These are phyloP conservation scores for Lasioglossum morio DNA, from an alignment of 2,888 invertebrate genomes.

Conservation along the genomic window DNA sequence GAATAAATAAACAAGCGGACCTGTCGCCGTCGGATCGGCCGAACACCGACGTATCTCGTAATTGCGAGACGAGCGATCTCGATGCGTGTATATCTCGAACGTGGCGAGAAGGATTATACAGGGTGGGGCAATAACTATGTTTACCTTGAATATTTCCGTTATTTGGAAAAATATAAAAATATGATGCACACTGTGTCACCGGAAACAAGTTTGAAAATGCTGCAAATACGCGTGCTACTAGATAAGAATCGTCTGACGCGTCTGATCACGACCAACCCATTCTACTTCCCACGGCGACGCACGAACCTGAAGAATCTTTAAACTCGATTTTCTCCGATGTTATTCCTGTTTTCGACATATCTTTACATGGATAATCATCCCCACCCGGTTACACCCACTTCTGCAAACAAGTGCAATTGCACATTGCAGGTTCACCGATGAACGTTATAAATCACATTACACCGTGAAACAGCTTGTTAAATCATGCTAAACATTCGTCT, in stretches of 20 bases:
- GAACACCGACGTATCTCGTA: constrained; percentile 42
- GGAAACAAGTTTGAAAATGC: not conserved
- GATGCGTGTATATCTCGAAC: not conserved
- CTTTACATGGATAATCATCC: not conserved
- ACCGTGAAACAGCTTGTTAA: too few species aligned
- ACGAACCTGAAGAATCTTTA: too few species aligned
- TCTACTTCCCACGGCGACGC: not conserved
- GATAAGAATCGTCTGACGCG: not conserved
- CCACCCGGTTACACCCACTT: not conserved
- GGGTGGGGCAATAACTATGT: not conserved
- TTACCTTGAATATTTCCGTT: not conserved
- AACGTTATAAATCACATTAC: too few species aligned
- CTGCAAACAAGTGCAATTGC: not conserved
- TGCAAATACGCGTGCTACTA: not conserved
- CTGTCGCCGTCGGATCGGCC: constrained; percentile 15
- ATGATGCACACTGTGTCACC: not conserved
- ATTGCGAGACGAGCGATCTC: not conserved
- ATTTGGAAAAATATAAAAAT: not conserved
- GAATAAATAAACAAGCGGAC: constrained; percentile 40
- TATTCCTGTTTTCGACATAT: not conserved
- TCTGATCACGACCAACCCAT: not conserved
- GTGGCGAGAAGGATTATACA: not conserved
- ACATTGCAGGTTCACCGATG: too few species aligned
- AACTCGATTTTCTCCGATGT: too few species aligned
- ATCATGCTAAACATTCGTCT: not conserved